Conservation (phyloP, 2,888 invertebrate genomes). For the Melanotus villosus region DNA sequence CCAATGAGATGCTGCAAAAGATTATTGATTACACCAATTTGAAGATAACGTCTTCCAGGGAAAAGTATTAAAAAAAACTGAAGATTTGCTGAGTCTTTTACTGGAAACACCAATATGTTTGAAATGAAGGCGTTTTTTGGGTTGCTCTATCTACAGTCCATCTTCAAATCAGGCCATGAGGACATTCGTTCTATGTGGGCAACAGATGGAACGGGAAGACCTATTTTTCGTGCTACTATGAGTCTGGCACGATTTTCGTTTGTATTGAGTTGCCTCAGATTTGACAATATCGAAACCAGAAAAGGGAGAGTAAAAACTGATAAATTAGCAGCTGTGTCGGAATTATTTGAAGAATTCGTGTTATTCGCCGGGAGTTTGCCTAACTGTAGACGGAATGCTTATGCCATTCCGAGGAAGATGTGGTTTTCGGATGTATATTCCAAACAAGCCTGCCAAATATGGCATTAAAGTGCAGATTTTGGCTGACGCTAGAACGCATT, state of each 20-base stretch:
- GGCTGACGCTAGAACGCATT: constrained; percentile 30
- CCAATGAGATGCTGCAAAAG: no score
- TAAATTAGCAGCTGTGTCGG: constrained; percentile 28
- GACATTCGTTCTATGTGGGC: neutral
- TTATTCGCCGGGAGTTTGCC: constrained; percentile 36
- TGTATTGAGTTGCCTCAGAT: constrained; percentile 23
- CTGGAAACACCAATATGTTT: no score
- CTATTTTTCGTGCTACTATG: constrained; percentile 29
- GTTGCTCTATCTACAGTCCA: neutral
- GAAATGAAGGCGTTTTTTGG: neutral
- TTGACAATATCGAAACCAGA: constrained; percentile 21
- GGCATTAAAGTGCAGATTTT: constrained; percentile 44
- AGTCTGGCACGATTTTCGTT: constrained; percentile 9
- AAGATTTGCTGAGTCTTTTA: no score
- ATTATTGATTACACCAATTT: no score
- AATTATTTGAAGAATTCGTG: neutral
- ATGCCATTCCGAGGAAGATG: constrained; percentile 47
- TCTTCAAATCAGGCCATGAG: neutral
- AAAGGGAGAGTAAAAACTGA: constrained; percentile 26
- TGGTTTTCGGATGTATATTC: constrained; percentile 49
- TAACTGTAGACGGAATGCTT: constrained; percentile 51
- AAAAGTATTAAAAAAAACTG: no score
- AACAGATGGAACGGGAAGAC: constrained; percentile 3
- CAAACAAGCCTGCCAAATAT: constrained; percentile 49
- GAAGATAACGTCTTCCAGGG: no score